phyloP scores from a whole-genome alignment of 2,113 vertebrate genomes.

The Nettapus auritus region DNA sequence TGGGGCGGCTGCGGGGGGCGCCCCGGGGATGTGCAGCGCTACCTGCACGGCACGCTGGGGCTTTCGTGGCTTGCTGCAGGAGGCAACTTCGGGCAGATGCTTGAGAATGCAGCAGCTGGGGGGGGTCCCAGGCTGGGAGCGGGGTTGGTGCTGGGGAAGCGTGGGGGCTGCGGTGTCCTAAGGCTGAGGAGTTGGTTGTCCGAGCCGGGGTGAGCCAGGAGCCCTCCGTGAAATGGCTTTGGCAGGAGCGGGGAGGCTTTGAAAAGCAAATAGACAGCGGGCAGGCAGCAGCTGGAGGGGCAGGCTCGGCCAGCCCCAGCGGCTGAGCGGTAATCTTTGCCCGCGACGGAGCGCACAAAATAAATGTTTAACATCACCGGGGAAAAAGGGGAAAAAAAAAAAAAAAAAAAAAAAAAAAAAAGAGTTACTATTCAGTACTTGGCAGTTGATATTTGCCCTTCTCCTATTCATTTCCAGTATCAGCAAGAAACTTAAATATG shows the following conservation, averaged over 20 bases:
- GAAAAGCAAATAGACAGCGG: constrained; percentile 66
- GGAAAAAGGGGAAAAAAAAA: not conserved
- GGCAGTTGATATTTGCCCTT: constrained; percentile 28
- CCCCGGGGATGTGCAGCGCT: not conserved
- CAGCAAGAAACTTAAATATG: constrained; percentile 68
- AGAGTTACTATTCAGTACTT: constrained; percentile 36
- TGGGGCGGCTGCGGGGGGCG: too few species aligned
- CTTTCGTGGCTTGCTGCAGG: not conserved
- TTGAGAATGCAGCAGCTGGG: not conserved
- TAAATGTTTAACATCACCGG: constrained; percentile 59
- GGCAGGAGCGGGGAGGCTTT: constrained; percentile 70
- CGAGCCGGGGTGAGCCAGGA: constrained; percentile 63
- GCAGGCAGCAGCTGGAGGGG: constrained; percentile 57
- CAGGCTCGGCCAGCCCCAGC: not conserved
- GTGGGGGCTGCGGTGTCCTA: constrained; percentile 62
- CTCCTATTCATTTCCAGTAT: constrained; percentile 41
- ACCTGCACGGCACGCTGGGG: not conserved
- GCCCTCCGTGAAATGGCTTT: constrained; percentile 73
- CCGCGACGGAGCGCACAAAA: constrained; percentile 46
- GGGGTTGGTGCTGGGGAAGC: too few species aligned
- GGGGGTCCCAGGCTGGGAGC: too few species aligned
- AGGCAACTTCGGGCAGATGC: not conserved
- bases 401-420: constrained; percentile 25
- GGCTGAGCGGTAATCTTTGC: constrained; percentile 51
- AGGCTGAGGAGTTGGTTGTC: constrained; percentile 63